Percentiles rank a stretch among this genome's conserved stretches.
These are phyloP conservation scores for Alethe castanea DNA, from an alignment of 2,113 vertebrate species.

Conservation along the genomic window DNA sequence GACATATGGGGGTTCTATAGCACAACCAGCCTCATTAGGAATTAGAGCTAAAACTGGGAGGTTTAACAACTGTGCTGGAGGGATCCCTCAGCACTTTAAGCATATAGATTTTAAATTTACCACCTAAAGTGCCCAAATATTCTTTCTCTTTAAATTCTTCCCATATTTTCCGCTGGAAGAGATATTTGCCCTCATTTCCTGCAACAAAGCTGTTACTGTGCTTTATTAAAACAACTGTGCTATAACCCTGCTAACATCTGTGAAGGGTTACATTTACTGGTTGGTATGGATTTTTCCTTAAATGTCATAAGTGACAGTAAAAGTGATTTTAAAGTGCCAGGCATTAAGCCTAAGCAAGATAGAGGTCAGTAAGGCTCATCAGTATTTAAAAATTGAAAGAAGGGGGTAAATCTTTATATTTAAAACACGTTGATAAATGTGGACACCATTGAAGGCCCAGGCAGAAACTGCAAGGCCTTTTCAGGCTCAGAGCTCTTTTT, in stretches of 20 bases:
- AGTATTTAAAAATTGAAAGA: neutral
- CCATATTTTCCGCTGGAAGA: conserved; percentile 15
- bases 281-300: neutral
- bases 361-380: neutral
- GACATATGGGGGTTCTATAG: neutral
- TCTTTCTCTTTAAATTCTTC: conserved; percentile 35
- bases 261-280: neutral
- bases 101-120: neutral
- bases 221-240: neutral
- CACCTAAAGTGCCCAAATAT: neutral
- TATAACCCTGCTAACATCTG: conserved; percentile 4
- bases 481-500: no score
- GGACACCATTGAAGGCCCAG: no score
- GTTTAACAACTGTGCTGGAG: neutral
- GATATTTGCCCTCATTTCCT: conserved; percentile 50
- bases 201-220: conserved; percentile 17
- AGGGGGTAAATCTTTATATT: neutral
- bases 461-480: no score
- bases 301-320: neutral
- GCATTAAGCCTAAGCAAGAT: neutral
- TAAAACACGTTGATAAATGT: neutral
- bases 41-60: neutral
- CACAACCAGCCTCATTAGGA: neutral
- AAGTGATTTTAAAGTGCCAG: neutral
- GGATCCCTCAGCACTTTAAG: neutral